Evolutionary conservation across 1,140 invertebrate species (phyloP), one percentile per base, ranked within the genome.

Genomic region (Helicoverpa armigera): DNA sequence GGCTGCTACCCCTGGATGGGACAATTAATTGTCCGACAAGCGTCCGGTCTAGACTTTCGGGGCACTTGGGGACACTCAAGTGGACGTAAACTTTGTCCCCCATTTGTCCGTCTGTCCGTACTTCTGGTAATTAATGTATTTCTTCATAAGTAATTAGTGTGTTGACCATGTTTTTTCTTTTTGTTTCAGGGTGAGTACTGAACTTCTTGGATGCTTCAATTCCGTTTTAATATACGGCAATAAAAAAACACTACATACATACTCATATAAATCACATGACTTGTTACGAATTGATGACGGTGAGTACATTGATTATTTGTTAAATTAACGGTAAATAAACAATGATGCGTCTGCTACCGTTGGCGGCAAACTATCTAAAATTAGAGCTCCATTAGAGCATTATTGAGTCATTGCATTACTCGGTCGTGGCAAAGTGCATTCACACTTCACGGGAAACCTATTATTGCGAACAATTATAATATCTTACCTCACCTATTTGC

Each of bases 41-140:
- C 81, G 73, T 82, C 83, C 83, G 83, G 83, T 82, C 78, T 82
- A 84, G 83, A 84, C 83, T 77, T 77, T 63, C 73, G 63, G 80
- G 48, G 65, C 69, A 72, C 73, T 76, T 75, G 13, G n/a, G 82
- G 79, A 50, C 56, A 80, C 48, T 79, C 61, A 10, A 53, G 60
- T 65, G 61, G 58, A 50, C 72, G 53, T 74, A 43, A 74, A 61
- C 58, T 75, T 75, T 12, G 31, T 63, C 9, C 43, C 54, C 56
- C 29, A 23, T 63, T 29, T 50, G 58, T 60, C 53, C n/a, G 31
- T 51, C 67, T 53, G 60, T 69, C 35, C 18, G 50, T 72, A 53
- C 13, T 72, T 72, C 2, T 31, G 5, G 23, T 72, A 72, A 72
- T 72, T 72, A 72, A 54, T 72, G 7, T 51, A 54, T 72, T 72